Evolutionary conservation across 2,113 vertebrate genomes (phyloP).

Genomic region (Actenoides lindsayi): DNA sequence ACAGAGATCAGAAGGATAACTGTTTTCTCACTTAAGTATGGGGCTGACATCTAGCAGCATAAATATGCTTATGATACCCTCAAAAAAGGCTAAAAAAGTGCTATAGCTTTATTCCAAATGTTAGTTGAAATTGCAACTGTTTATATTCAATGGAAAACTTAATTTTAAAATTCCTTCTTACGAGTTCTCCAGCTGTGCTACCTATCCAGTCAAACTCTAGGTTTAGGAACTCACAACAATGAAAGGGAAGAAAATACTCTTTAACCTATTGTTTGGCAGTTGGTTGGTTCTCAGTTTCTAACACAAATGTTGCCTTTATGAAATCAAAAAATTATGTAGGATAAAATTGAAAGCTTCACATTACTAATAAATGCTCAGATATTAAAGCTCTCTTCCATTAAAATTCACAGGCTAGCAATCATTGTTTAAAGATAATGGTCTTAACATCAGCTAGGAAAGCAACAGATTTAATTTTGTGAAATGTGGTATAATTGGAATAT

Average conservation of each 20-base stretch:
- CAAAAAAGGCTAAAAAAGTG: neutral
- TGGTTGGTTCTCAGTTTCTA: neutral
- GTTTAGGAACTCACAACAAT: neutral
- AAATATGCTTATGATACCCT: neutral
- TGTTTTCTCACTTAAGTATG: neutral
- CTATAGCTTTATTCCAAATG: neutral
- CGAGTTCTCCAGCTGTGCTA: neutral
- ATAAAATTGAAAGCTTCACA: slow-evolving; percentile 7
- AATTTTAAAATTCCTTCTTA: neutral
- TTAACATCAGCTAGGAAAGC: slow-evolving; percentile 41
- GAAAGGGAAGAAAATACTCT: neutral
- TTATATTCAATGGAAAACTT: neutral
- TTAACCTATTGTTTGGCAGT: neutral
- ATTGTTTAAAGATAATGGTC: slow-evolving; percentile 57
- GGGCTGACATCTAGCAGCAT: neutral
- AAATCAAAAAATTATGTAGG: neutral
- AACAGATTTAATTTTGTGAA: slow-evolving; percentile 66
- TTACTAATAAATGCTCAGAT: slow-evolving; percentile 5
- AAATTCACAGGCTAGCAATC: slow-evolving; percentile 48
- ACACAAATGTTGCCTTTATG: neutral
- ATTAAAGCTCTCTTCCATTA: slow-evolving; percentile 29
- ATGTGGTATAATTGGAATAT: slow-evolving; percentile 14
- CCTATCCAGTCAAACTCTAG: neutral
- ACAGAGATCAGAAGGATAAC: neutral
- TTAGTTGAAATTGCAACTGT: neutral